A percentile compares a stretch with the other conserved stretches of the same genome.
phyloP scores from a whole-genome alignment of 2,888 invertebrate species.

The Loripinus fragilis region DNA sequence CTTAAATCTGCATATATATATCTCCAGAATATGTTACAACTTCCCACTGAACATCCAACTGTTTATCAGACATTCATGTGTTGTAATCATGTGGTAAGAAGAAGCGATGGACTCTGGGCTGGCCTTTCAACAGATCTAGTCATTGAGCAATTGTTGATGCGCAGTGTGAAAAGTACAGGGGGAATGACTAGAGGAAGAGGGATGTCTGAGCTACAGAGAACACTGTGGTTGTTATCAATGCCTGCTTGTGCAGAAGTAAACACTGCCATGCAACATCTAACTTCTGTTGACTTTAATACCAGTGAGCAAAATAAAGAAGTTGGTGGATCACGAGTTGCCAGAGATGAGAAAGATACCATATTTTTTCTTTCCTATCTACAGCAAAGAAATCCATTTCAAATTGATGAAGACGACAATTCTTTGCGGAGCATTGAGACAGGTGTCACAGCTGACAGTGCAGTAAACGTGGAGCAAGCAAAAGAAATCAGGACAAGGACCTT shows the following conservation, averaged over 20 bases:
- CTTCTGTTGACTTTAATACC: not conserved
- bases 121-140: not conserved
- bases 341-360: constrained; percentile 21
- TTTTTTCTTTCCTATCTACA: constrained; percentile 1
- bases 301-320: constrained; percentile 9
- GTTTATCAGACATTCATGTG: too few relatives aligned
- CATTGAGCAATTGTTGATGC: not conserved
- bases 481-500: not conserved
- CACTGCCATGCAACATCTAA: not conserved
- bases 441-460: constrained; percentile 3
- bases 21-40: constrained; percentile 33
- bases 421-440: constrained; percentile 27
- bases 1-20: constrained; percentile 49
- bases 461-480: constrained; percentile 20
- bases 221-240: not conserved
- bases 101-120: not conserved
- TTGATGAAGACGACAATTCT: not conserved
- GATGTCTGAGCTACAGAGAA: not conserved
- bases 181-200: not conserved
- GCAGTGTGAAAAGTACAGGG: not conserved
- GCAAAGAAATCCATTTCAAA: constrained; percentile 31
- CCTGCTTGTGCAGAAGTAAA: not conserved
- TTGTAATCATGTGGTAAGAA: not conserved
- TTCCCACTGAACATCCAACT: too few relatives aligned
- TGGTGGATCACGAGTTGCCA: constrained; percentile 17